Evolutionary conservation across 2,888 invertebrate species (phyloP), one percentile per base, ranked within the genome.

Genomic region (Herminia tarsipennalis): DNA sequence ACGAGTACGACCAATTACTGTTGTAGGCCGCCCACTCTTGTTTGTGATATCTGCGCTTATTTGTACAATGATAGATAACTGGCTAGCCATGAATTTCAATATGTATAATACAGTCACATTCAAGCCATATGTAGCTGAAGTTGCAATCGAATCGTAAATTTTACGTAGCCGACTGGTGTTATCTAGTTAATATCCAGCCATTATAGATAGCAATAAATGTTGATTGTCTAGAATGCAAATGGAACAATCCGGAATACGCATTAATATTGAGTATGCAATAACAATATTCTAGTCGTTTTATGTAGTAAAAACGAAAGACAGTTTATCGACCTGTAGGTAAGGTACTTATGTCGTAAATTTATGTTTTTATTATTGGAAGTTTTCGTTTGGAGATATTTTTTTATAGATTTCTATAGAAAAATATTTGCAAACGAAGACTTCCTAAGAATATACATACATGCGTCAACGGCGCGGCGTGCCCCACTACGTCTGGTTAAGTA

Each of bases 41-140:
- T 43, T 27, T 43, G 28, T 50, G 57, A 43, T 56, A 66, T 61
- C 53, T 62, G 41, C 36, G 58, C 51, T 46, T 64, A 66, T 68
- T 67, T 68, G 56, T 60, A 52, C 49, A 51, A 52, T 29, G 51
- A 65, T 65, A 71, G n/a, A 67, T 56, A 74, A 68, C 63, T 54
- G 59, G 67, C 42, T 60, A 70, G 51, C 68, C 70, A 58, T 73
- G 70, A 73, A 71, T 64, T 67, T 51, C 55, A 66, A 65, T 66
- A 5, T 18, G 20, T 4, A 70, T 72, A 71, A 66, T 63, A 54
- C 65, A 43, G 36, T 55, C 46, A 55, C 40, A 60, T 63, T 51
- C 43, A 48, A 50, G 36, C 35, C 44, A 50, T 53, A 46, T 55
- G 50, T 52, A 43, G 24, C 44, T 45, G 53, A n/a, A n/a, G n/a